phyloP scores from a whole-genome alignment of 2,888 invertebrate genomes.

The Charanyca ferruginea region DNA sequence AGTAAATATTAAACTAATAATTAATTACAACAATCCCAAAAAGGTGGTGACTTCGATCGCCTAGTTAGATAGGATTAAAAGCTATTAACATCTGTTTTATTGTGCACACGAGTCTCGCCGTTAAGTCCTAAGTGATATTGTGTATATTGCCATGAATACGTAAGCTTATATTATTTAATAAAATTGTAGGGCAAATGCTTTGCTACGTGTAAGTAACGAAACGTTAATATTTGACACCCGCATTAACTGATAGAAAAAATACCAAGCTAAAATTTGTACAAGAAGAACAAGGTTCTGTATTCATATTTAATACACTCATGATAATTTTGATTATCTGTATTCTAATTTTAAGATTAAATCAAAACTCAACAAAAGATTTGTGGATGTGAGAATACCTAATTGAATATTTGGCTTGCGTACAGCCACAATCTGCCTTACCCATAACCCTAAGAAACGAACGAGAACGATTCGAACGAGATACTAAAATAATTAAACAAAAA shows the following conservation, averaged over 20 bases:
- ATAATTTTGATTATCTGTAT: not conserved
- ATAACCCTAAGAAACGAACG: not conserved
- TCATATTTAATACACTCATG: not conserved
- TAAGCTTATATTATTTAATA: conserved; percentile 36
- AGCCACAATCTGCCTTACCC: not conserved
- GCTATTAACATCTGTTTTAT: conserved; percentile 60
- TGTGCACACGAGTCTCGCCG: conserved; percentile 44
- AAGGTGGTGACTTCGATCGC: conserved; percentile 69
- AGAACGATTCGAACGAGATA: conserved; percentile 14
- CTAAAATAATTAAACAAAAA: conserved; percentile 39
- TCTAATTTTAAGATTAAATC: not conserved
- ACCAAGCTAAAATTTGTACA: not conserved
- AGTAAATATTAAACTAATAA: conserved; percentile 64
- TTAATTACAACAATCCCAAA: conserved; percentile 67
- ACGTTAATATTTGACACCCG: conserved; percentile 61
- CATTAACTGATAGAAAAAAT: conserved; percentile 26
- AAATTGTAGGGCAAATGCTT: conserved; percentile 53
- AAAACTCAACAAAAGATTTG: not conserved
- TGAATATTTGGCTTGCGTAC: not conserved
- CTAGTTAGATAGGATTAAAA: conserved; percentile 64
- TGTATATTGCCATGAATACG: conserved; percentile 24
- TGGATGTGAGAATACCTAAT: not conserved
- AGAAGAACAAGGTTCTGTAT: conserved; percentile 35
- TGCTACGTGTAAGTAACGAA: conserved; percentile 44
- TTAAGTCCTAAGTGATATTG: conserved; percentile 34